These are phyloP conservation scores for Odontamblyopus rebecca DNA, from an alignment of 2,797 vertebrate species.

Conservation along the genomic window DNA sequence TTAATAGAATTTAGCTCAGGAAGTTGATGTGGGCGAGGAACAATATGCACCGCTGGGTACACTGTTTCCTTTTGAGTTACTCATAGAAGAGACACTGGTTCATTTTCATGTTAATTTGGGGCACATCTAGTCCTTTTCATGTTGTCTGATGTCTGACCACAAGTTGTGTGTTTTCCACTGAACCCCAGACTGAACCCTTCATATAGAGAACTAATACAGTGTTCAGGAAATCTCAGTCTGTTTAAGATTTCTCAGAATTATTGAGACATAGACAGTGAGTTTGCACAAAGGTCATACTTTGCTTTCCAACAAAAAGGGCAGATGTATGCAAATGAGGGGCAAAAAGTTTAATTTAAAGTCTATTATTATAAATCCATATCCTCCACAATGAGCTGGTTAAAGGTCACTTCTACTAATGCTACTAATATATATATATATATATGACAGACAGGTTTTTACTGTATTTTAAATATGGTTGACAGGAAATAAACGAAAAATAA, in stretches of 20 bases:
- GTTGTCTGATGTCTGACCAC: conserved; percentile 71
- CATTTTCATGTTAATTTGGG: conserved; percentile 35
- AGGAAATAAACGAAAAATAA: too few relatives aligned
- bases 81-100: conserved; percentile 47
- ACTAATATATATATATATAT: too few relatives aligned
- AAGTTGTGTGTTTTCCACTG: conserved; percentile 69
- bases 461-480: too few relatives aligned
- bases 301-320: conserved; percentile 15
- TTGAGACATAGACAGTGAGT: conserved; percentile 37
- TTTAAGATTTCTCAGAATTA: conserved; percentile 66
- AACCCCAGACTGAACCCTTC: conserved; percentile 24
- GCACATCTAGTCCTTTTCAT: conserved; percentile 32
- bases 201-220: conserved; percentile 70
- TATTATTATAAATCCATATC: neutral
- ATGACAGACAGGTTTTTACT: too few relatives aligned
- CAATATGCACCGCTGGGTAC: neutral
- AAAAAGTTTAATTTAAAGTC: neutral
- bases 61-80: conserved; percentile 41
- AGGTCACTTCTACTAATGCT: too few relatives aligned
- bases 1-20: conserved; percentile 23
- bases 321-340: neutral
- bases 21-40: conserved; percentile 24
- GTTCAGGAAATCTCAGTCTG: conserved; percentile 61
- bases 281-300: conserved; percentile 18
- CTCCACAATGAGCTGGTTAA: neutral